A percentile compares a stretch with the other conserved stretches of the same genome.
Evolutionary conservation across 2,888 invertebrate genomes (phyloP).

Genomic region (Seira sanloemensis): DNA sequence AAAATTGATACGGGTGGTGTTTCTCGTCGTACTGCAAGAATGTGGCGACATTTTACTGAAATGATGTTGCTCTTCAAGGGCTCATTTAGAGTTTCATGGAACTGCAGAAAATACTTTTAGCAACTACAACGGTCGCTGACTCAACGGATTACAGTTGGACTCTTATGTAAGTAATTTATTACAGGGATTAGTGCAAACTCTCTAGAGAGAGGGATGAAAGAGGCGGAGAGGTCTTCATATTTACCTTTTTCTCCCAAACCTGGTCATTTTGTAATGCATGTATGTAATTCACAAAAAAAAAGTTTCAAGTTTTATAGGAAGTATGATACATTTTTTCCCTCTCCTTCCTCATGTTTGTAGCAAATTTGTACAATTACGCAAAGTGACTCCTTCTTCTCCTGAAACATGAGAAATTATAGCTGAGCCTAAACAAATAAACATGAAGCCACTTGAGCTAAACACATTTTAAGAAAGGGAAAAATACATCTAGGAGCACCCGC

Average conservation of each 20-base stretch:
- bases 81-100: too few species aligned
- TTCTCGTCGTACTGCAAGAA: too few species aligned
- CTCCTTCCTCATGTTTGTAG: not conserved
- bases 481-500: too few species aligned
- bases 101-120: not conserved
- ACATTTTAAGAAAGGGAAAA: too few species aligned
- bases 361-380: not conserved
- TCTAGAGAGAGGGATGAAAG: not conserved
- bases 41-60: too few species aligned
- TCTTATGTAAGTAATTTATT: not conserved
- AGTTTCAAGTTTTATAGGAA: not conserved
- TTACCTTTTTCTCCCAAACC: not conserved
- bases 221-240: not conserved
- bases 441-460: too few species aligned
- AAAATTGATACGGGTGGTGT: too few species aligned
- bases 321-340: not conserved
- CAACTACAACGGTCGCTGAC: not conserved
- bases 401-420: not conserved
- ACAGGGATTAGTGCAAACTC: not conserved
- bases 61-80: too few species aligned
- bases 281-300: not conserved
- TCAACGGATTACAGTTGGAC: not conserved
- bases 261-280: not conserved
- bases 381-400: not conserved
- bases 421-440: not conserved